Conservation (phyloP, 2,888 invertebrate genomes). For the Suillia variegata region DNA sequence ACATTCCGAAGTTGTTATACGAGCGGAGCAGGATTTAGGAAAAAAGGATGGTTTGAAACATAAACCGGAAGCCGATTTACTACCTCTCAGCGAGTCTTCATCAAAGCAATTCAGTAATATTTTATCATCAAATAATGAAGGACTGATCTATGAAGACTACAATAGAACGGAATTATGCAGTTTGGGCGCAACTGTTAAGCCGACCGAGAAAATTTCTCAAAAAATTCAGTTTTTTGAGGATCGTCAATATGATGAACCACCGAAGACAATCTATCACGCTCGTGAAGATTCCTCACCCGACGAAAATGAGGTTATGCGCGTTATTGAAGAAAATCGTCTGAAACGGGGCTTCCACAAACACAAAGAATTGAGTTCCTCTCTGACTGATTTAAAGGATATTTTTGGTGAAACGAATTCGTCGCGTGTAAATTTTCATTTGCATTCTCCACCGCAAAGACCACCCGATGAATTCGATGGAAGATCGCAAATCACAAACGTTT, state of each 20-base stretch:
- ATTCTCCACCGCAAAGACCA: constrained; percentile 64
- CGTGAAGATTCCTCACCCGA: constrained; percentile 64
- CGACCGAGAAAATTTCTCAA: constrained; percentile 65
- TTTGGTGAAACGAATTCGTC: constrained; percentile 73
- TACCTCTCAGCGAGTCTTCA: not conserved
- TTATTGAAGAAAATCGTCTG: constrained; percentile 62
- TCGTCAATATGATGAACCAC: constrained; percentile 65
- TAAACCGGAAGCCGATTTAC: not conserved
- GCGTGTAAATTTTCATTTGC: constrained; percentile 58
- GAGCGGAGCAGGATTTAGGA: constrained; percentile 29
- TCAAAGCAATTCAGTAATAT: not conserved
- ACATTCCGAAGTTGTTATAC: constrained; percentile 17
- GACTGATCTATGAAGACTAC: no score
- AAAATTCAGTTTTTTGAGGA: constrained; percentile 83
- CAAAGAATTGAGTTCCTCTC: constrained; percentile 57
- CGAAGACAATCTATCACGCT: constrained; percentile 64
- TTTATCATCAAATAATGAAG: not conserved
- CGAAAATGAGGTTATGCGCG: constrained; percentile 61
- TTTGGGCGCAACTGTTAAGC: constrained; percentile 10
- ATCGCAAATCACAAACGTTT: constrained; percentile 6
- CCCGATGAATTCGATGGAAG: constrained; percentile 59
- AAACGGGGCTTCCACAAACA: constrained; percentile 37
- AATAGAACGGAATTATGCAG: constrained; percentile 12
- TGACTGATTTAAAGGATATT: constrained; percentile 76
- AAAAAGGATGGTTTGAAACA: no score